Percentiles rank a stretch among this genome's conserved stretches.
These are phyloP conservation scores for Pristis pectinata DNA, from an alignment of 2,797 vertebrate species.

Conservation along the genomic window DNA sequence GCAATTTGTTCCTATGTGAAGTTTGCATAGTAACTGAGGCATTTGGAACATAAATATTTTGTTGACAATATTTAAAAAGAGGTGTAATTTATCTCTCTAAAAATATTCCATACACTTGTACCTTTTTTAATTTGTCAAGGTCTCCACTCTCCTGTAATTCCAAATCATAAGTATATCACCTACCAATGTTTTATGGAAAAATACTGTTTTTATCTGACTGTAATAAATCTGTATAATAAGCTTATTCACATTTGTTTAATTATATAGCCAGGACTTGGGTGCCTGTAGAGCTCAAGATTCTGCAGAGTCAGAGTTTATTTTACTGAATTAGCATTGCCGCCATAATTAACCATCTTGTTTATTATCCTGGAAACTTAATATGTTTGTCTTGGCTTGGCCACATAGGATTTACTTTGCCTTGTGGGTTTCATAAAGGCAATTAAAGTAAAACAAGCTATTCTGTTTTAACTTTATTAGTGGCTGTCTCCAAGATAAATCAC, in stretches of 20 bases:
- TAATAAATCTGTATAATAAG: background rate
- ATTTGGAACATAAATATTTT: background rate
- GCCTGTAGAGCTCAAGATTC: background rate
- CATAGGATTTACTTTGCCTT: slow-evolving; percentile 21
- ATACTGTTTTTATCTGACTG: background rate
- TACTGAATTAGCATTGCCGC: slow-evolving; percentile 6
- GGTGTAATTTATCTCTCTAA: background rate
- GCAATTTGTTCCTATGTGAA: background rate
- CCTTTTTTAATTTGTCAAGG: background rate
- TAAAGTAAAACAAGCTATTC: slow-evolving; percentile 26
- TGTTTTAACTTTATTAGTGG: slow-evolving; percentile 22
- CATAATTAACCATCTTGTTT: slow-evolving; percentile 31
- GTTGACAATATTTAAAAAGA: background rate
- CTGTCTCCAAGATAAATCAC: slow-evolving; percentile 37
- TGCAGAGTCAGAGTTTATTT: slow-evolving; percentile 17
- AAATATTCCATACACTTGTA: background rate
- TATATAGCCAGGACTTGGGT: background rate
- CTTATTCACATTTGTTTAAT: background rate
- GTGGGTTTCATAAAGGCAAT: slow-evolving; percentile 32
- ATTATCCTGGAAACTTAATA: slow-evolving; percentile 32
- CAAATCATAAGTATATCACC: background rate
- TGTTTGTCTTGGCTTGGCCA: slow-evolving; percentile 32
- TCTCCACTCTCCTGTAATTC: background rate
- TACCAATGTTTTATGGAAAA: background rate
- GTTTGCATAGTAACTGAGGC: background rate